Evolutionary conservation across 2,797 vertebrate species (phyloP), one percentile per base, ranked within the genome.

Genomic region (Ciconia nigra): DNA sequence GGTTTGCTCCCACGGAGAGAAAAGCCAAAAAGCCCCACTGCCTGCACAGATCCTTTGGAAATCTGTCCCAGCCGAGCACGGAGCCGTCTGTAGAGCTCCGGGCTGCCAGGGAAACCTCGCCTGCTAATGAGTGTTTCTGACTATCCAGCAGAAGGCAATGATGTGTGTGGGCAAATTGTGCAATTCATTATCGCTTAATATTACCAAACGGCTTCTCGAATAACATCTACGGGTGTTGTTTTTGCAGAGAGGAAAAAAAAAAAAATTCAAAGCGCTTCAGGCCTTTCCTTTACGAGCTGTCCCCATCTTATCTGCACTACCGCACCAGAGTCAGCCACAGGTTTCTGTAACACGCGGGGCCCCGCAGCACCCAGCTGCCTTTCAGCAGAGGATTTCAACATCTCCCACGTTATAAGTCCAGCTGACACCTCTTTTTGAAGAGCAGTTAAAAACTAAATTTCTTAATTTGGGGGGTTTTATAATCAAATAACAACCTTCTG

Each of bases 311-410:
- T 8, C 44, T 35, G 49, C n/a, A 3, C 31, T 8, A 6, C 7
- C 29, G 3, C 7, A 12, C 16, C 44, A 15, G 73, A 37, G 57
- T 1, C 51, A 46, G 22, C 8, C 35, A 12, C 7, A 2, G 70
- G 28, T 15, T 2, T 47, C 5, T 1, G 51, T 2, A 8, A 21
- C 13, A 1, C 0, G 0, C 1, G 10, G 58, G 49, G 58, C 18
- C 19, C n/a, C 1, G 0, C 21, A 61, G 55, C 47, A 26, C 29
- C 46, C 5, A 1, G 33, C 18, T 11, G 70, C 44, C 28, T 66
- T 51, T 67, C 61, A 13, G 33, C 24, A 20, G 37, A 57, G 54
- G 44, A 61, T 28, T 28, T 57, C n/a, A 33, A 29, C 22, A 33
- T 16, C 76, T 46, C 29, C 76, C 52, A 33, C 3, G 0, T 6